Evolutionary conservation across 2,797 vertebrate species (phyloP), one percentile per base, ranked within the genome.

Genomic region (Gymnopithys bicolor): DNA sequence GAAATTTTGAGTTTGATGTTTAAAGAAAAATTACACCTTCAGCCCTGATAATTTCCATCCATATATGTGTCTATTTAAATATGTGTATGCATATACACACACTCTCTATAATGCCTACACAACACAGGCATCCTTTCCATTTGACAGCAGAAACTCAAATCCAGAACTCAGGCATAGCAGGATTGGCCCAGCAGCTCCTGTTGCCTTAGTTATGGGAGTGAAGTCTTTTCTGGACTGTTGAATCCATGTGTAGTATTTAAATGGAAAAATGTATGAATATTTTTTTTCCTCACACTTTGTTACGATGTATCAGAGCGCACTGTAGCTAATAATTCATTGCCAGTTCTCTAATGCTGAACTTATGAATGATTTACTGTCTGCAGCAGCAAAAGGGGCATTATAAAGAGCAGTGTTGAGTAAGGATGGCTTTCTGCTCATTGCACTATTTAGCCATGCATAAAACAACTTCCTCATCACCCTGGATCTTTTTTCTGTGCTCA

Each of bases 271-370:
- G 5, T 43, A 48, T 8, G 22, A 58, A 43, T 76, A 18, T 80
- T 90, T 92, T 53, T 66, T 63, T 58, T 55, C 92, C 92, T 91
- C 63, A n/a, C 41, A 46, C 53, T 9, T 63, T 59, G 51, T 81
- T 76, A 5, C 1, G 30, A 45, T 66, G 43, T 79, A 71, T 94
- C 80, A 55, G 56, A 69, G 55, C 74, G 27, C 53, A 7, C 39
- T 67, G 78, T 53, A 71, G 68, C 77, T 84, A 82, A 73, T 95
- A 93, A 95, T 89, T 94, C 60, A 43, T 75, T 94, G 90, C 80
- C 75, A 88, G 45, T 70, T 92, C 85, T 71, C 59, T 70, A 56
- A 81, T 80, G 92, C 62, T 83, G 58, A 74, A 58, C 10, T 55
- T 58, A 51, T n/a, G 87, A 96, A 88, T 39, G 24, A 70, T 92